A percentile compares a stretch with the other conserved stretches of the same genome.
Conservation (phyloP, 2,797 vertebrate genomes). For the Galago senegalensis region DNA sequence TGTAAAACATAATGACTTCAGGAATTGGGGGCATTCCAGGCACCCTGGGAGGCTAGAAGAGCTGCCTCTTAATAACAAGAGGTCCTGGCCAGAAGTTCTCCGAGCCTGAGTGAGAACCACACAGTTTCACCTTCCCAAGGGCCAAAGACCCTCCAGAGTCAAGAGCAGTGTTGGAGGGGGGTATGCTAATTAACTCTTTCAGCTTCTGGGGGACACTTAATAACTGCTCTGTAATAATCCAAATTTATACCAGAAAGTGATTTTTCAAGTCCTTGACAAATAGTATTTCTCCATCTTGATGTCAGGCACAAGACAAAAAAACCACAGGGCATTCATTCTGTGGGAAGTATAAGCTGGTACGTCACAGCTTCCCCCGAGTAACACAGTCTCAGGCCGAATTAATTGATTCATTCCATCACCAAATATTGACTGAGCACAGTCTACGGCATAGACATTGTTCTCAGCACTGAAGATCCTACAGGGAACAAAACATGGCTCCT, state of each 20-base stretch:
- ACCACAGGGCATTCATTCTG: not conserved
- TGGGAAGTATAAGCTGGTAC: not conserved
- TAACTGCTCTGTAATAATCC: not conserved
- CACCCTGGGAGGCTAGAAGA: slow-evolving; percentile 71
- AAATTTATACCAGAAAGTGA: slow-evolving; percentile 32
- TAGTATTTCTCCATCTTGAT: slow-evolving; percentile 48
- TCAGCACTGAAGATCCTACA: not conserved
- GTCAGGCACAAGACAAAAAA: not conserved
- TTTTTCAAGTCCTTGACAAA: slow-evolving; percentile 51
- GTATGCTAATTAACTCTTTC: slow-evolving; percentile 58
- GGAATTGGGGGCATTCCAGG: slow-evolving; percentile 77
- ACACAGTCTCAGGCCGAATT: not conserved
- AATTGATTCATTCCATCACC: not conserved
- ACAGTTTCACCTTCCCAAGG: slow-evolving; percentile 41
- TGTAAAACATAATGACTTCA: slow-evolving; percentile 74
- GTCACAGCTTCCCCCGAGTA: not conserved
- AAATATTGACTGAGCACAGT: not conserved
- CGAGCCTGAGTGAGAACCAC: not conserved
- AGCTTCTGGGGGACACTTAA: not conserved
- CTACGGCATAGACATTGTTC: not conserved
- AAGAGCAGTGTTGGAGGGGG: not conserved
- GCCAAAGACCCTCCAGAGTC: not conserved
- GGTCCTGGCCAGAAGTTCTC: slow-evolving; percentile 44
- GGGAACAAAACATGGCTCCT: not conserved
- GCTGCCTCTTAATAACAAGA: slow-evolving; percentile 70